Evolutionary conservation across 2,797 vertebrate species (phyloP), one percentile per base, ranked within the genome.

Genomic region (Platalea minor): DNA sequence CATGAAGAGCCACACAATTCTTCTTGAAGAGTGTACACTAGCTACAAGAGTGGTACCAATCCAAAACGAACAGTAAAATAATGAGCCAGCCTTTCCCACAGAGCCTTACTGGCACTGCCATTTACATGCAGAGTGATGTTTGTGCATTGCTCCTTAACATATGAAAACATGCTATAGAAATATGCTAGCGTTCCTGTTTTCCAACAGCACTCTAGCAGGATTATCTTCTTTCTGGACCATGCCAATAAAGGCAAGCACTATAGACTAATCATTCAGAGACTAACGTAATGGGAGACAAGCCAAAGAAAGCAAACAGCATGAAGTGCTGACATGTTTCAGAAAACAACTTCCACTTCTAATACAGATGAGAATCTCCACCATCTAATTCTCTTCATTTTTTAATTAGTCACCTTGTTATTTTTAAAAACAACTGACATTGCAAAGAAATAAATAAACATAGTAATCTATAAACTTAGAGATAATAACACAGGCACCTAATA

Each of bases 61-160:
- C 19, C 18, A 88, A 93, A 85, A 72, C 5, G 7, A 70, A 85
- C 7, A 76, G 45, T 23, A 83, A 82, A 75, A 81, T 33, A 81
- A 84, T 5, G 16, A 84, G 37, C 25, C n/a, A 74, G 8, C 26
- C 16, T 39, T 61, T 89, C 21, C 26, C 74, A 53, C n/a, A 78
- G 65, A 24, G n/a, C 10, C 7, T 68, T 54, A 28, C 0, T 63
- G 41, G 8, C 31, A 60, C 10, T 76, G 35, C 10, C 41, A 35
- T 60, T 60, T 59, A 67, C 37, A 53, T 1, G 1, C 31, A 50
- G 35, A 82, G 21, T 20, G 31, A 37, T 39, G 57, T 23, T 33
- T 67, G n/a, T 53, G 28, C 17, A n/a, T 23, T 59, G 39, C 43
- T 50, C 20, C 12, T 65, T 35, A 51, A 28, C 0, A 0, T n/a